Evolutionary conservation across 2,113 vertebrate genomes (phyloP).

Genomic region (Misgurnus anguillicaudatus): DNA sequence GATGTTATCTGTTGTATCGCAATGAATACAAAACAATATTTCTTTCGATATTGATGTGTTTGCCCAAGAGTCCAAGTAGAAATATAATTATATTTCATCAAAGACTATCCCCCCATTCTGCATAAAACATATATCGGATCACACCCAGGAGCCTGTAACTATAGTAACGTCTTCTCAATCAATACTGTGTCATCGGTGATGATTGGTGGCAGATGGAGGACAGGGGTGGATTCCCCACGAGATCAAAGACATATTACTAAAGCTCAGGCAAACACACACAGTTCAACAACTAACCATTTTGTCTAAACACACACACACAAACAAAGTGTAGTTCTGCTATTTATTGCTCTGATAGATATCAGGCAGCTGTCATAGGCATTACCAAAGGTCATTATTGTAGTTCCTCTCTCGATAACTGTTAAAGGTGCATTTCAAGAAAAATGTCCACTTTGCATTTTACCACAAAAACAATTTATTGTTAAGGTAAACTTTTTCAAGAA

Average conservation of each 20-base stretch:
- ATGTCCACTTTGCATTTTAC: background rate
- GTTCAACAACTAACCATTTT: slow-evolving; percentile 19
- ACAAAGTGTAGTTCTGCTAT: background rate
- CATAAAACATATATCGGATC: slow-evolving; percentile 36
- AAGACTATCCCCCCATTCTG: background rate
- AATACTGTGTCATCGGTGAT: slow-evolving; percentile 39
- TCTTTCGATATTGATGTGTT: slow-evolving; percentile 4
- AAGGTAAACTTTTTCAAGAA: too few species aligned
- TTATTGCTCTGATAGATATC: slow-evolving; percentile 13
- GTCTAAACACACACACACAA: background rate
- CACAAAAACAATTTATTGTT: background rate
- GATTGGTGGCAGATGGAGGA: slow-evolving; percentile 46
- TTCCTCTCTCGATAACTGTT: slow-evolving; percentile 14
- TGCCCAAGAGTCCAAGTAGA: slow-evolving; percentile 4
- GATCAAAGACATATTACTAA: slow-evolving; percentile 39
- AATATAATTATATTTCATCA: slow-evolving; percentile 13
- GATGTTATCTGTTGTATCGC: background rate
- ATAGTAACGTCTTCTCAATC: slow-evolving; percentile 37
- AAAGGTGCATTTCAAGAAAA: background rate
- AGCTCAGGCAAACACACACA: slow-evolving; percentile 11
- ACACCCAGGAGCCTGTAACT: slow-evolving; percentile 42
- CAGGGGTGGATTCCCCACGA: slow-evolving; percentile 39
- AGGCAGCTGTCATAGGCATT: slow-evolving; percentile 18
- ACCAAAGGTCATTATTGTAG: slow-evolving; percentile 5
- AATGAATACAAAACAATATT: background rate